Evolutionary conservation across 35 echinoderm and acorn worm species (phyloP).

Genomic region (Apostichopus parvimensis): DNA sequence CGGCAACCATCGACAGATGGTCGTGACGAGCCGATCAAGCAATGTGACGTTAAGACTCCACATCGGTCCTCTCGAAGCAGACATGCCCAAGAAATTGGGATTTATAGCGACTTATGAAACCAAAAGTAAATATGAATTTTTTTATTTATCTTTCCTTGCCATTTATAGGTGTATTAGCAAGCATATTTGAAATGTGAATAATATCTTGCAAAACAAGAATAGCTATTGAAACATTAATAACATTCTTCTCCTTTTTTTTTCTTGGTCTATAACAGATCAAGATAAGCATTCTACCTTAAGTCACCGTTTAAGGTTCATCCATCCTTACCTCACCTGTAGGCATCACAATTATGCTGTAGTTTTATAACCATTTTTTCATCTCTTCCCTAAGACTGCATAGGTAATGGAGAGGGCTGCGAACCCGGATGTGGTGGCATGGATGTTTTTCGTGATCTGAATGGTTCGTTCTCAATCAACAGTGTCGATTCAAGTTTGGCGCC

Average conservation of each 20-base stretch:
- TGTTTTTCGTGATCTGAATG: slow-evolving; percentile 45
- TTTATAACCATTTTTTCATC: no score
- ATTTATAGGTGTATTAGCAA: no score
- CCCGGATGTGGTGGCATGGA: slow-evolving; percentile 66
- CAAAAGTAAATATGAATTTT: slow-evolving; percentile 50
- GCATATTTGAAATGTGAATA: no score
- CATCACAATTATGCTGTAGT: no score
- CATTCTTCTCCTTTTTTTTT: no score
- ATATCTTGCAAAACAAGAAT: no score
- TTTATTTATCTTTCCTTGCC: no score
- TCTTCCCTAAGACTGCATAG: slow-evolving; percentile 60
- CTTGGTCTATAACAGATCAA: no score
- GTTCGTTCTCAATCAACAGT: slow-evolving; percentile 60
- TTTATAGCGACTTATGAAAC: slow-evolving; percentile 86
- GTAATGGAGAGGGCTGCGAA: slow-evolving; percentile 56
- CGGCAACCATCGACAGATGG: slow-evolving; percentile 62
- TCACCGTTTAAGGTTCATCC: no score
- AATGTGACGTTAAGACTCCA: slow-evolving; percentile 69
- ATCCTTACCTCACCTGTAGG: no score
- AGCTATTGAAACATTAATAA: no score
- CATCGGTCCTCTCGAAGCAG: slow-evolving; percentile 67
- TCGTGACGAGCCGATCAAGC: slow-evolving; percentile 66
- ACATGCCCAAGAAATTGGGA: slow-evolving; percentile 89
- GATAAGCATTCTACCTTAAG: no score
- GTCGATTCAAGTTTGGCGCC: slow-evolving; percentile 43